Evolutionary conservation across 1,140 invertebrate genomes (phyloP).

Genomic region (Aphidius ervi): DNA sequence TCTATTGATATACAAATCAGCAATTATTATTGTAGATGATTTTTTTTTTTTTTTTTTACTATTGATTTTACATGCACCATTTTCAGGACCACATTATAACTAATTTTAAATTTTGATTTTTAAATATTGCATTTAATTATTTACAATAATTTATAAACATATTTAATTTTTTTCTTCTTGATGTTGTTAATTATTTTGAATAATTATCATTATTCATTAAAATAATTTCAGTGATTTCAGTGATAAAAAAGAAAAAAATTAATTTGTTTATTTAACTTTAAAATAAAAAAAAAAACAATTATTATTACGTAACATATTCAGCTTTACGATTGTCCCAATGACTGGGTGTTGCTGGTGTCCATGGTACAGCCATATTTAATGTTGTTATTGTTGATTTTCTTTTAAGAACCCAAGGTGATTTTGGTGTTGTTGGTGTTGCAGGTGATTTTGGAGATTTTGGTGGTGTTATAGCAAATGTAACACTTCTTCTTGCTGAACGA

Average conservation of each 20-base stretch:
- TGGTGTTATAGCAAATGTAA: slow-evolving; percentile 48
- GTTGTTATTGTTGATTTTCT: slow-evolving; percentile 30
- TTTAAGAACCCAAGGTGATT: slow-evolving; percentile 25
- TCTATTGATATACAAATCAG: background rate
- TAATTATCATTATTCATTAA: too few species aligned
- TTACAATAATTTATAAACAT: slow-evolving; percentile 42
- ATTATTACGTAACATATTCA: slow-evolving; percentile 43
- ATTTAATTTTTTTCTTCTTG: slow-evolving; percentile 17
- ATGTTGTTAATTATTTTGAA: background rate
- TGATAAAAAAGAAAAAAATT: background rate
- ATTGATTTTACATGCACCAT: slow-evolving; percentile 44
- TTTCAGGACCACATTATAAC: slow-evolving; percentile 40
- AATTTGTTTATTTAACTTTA: background rate
- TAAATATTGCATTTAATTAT: slow-evolving; percentile 31
- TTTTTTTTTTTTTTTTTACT: slow-evolving; percentile 3
- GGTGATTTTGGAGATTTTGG: slow-evolving; percentile 41
- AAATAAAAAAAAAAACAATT: background rate
- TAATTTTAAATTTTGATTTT: slow-evolving; percentile 14
- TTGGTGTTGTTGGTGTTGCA: slow-evolving; percentile 29
- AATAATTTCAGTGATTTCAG: too few species aligned
- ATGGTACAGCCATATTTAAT: slow-evolving; percentile 46
- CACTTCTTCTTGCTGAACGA: slow-evolving; percentile 41
- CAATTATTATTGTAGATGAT: background rate
- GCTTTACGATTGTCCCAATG: slow-evolving; percentile 43
- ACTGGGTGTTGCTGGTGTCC: slow-evolving; percentile 47